These are phyloP conservation scores for Peromyscus nudipes DNA, from an alignment of 2,797 vertebrate genomes.

Conservation along the genomic window DNA sequence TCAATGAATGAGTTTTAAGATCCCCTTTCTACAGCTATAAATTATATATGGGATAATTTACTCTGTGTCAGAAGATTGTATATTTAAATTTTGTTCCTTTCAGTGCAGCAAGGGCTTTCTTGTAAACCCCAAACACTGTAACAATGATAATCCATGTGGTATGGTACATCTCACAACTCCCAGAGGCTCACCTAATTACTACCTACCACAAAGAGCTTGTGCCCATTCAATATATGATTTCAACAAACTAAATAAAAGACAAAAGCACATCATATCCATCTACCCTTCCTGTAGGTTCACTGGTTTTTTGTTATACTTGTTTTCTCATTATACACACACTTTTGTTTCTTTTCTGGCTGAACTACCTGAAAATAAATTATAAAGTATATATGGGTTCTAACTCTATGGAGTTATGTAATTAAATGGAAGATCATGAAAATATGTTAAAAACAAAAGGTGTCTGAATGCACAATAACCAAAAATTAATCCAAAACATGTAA, in stretches of 20 bases:
- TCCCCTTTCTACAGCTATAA: not conserved
- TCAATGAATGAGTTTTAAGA: constrained; percentile 16
- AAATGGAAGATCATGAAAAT: not conserved
- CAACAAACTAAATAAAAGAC: constrained; percentile 48
- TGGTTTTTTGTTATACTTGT: not conserved
- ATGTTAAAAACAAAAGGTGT: not conserved
- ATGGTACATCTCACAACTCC: constrained; percentile 5
- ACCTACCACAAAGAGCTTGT: constrained; percentile 7
- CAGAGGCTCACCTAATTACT: constrained; percentile 48
- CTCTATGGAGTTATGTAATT: not conserved
- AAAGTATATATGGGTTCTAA: not conserved
- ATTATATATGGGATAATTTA: constrained; percentile 27
- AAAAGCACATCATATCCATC: not conserved
- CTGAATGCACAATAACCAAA: not conserved
- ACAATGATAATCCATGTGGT: not conserved
- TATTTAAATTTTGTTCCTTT: constrained; percentile 18
- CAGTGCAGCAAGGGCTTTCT: constrained; percentile 39
- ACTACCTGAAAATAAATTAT: constrained; percentile 58
- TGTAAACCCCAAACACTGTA: not conserved
- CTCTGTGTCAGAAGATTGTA: not conserved
- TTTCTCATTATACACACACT: not conserved
- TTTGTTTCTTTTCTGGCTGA: not conserved
- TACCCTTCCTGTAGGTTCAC: constrained; percentile 32
- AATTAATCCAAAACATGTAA: not conserved
- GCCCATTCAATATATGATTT: not conserved